phyloP scores from a whole-genome alignment of 2,797 vertebrate genomes.

The Pseudochromis fuscus region DNA sequence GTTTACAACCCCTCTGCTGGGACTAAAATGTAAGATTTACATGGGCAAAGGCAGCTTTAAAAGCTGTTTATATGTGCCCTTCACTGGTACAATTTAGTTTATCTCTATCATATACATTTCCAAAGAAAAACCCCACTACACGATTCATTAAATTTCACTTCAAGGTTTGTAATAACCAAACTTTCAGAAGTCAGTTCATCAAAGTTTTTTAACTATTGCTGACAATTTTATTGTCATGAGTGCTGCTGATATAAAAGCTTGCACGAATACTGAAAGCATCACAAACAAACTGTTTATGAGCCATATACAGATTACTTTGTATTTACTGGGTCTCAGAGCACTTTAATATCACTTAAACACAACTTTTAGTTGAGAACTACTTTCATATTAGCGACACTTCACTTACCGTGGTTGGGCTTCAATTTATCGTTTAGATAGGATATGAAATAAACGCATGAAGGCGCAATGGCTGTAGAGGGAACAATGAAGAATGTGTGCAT shows the following conservation, averaged over 20 bases:
- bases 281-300: constrained; percentile 56
- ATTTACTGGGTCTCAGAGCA: constrained; percentile 28
- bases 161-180: constrained; percentile 59
- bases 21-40: constrained; percentile 55
- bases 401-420: constrained; percentile 24
- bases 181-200: constrained; percentile 59
- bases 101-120: constrained; percentile 46
- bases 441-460: constrained; percentile 41
- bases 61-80: constrained; percentile 52
- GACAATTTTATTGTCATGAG: constrained; percentile 58
- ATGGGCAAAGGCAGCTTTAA: constrained; percentile 46
- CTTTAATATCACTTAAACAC: constrained; percentile 51
- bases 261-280: constrained; percentile 36
- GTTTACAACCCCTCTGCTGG: constrained; percentile 45
- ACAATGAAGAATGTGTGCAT: constrained; percentile 27
- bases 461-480: constrained; percentile 14
- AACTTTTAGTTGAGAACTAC: constrained; percentile 28
- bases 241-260: constrained; percentile 48
- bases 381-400: constrained; percentile 42
- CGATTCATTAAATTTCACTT: constrained; percentile 53
- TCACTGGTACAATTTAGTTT: constrained; percentile 48
- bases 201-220: constrained; percentile 46
- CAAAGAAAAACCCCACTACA: constrained; percentile 29
- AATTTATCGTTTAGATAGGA: constrained; percentile 36
- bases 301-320: constrained; percentile 36